A percentile compares a stretch with the other conserved stretches of the same genome.
These are phyloP conservation scores for Moxostoma hubbsi DNA, from an alignment of 2,797 vertebrate species.

Conservation along the genomic window DNA sequence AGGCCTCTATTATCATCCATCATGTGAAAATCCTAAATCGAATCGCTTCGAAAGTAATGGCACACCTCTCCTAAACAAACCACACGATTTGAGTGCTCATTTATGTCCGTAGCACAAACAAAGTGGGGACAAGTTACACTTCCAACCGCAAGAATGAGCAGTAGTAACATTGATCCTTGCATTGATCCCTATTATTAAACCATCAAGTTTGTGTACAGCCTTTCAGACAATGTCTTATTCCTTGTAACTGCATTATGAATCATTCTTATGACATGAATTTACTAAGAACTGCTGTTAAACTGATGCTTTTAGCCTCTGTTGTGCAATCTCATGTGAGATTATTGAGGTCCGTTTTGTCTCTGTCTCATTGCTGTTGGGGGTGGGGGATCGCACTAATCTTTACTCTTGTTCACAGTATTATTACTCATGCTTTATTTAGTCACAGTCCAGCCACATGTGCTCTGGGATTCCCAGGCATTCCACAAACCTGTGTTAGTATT, in stretches of 20 bases:
- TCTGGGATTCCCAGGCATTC: slow-evolving; percentile 7
- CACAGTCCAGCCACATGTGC: slow-evolving; percentile 36
- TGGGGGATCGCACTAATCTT: slow-evolving; percentile 49
- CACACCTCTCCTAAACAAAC: no score
- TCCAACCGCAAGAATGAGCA: neutral
- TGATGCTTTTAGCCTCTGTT: neutral
- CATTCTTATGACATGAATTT: neutral
- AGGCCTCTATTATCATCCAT: no score
- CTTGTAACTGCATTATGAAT: no score
- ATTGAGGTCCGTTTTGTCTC: slow-evolving; percentile 28
- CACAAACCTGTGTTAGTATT: neutral
- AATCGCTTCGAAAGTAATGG: no score
- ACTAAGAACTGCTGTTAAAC: neutral
- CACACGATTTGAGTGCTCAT: no score
- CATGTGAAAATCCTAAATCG: no score
- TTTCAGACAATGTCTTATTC: no score
- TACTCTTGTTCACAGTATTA: slow-evolving; percentile 24
- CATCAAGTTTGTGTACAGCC: no score
- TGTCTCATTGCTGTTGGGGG: slow-evolving; percentile 30
- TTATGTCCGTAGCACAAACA: no score
- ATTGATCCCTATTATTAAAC: no score
- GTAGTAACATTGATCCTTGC: neutral
- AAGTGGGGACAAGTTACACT: no score
- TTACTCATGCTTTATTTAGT: slow-evolving; percentile 27
- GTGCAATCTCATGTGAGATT: slow-evolving; percentile 32